phyloP scores from a whole-genome alignment of 2,888 invertebrate genomes.

The Macropis europaea region DNA sequence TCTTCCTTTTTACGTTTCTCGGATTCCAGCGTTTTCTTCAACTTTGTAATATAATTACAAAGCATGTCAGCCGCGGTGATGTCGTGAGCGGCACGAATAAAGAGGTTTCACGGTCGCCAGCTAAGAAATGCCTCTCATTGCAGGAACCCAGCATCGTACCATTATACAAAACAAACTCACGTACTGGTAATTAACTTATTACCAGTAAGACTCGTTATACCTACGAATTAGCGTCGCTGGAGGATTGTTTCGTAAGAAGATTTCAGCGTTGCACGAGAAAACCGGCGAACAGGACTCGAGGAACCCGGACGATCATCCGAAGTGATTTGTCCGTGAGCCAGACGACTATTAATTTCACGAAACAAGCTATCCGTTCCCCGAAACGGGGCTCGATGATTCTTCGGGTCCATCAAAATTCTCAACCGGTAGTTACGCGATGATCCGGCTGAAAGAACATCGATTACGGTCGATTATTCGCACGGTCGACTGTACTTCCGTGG shows the following conservation, averaged over 20 bases:
- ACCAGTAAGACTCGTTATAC: constrained; percentile 57
- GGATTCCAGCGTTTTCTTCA: constrained; percentile 45
- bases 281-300: too few relatives aligned
- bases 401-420: constrained; percentile 1
- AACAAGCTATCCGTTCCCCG: constrained; percentile 31
- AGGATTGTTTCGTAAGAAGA: not conserved
- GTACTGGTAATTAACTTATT: constrained; percentile 72
- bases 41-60: constrained; percentile 65
- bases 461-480: constrained; percentile 51
- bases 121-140: constrained; percentile 67
- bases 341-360: constrained; percentile 51
- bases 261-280: constrained; percentile 10
- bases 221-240: constrained; percentile 37
- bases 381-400: not conserved
- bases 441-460: constrained; percentile 28
- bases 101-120: constrained; percentile 44
- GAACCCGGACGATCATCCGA: constrained; percentile 22
- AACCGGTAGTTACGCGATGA: constrained; percentile 7
- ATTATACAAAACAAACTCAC: constrained; percentile 65
- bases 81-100: constrained; percentile 57
- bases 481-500: constrained; percentile 45
- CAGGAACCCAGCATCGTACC: constrained; percentile 43
- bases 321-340: constrained; percentile 48
- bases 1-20: constrained; percentile 21
- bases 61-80: constrained; percentile 18